Evolutionary conservation across 2,888 invertebrate species (phyloP), one percentile per base, ranked within the genome.

Genomic region (Nymphalis polychloros): DNA sequence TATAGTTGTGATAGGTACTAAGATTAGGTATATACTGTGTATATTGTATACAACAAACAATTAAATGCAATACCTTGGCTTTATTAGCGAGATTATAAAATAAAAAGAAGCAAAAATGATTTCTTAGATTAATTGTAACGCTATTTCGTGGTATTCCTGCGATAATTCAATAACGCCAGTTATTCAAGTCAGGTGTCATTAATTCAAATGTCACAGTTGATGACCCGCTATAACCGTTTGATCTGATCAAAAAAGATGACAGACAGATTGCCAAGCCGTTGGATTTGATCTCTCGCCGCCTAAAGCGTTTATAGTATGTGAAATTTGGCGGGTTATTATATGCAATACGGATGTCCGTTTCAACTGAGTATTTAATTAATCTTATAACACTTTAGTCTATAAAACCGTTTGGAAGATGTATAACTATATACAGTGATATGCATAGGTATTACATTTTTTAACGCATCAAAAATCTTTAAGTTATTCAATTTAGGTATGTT

Each of bases 161-260:
- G 73, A 73, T 75, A 76, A 76, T 74, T 75, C 72, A 65, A 66
- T 70, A 65, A 64, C 66, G 65, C n/a, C n/a, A n/a, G n/a, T n/a
- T 72, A 79, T 77, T n/a, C 77, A 71, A 77, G 77, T 78, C 76
- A 81, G 76, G 76, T 82, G 82, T 76, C 75, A 75, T 73, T 73
- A 69, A 73, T 73, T 77, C 74, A 72, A 76, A 72, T 68, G 73
- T 66, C 35, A 8, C 19, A 19, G 10, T 19, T 69, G 72, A 71
- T 72, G 81, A 79, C 83, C 84, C 78, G 88, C 83, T 80, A 86
- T 79, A 81, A 78, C 68, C 87, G 82, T 90, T 91, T 90, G 90
- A 91, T 90, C 88, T 57, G 79, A 72, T 73, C 77, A 79, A 79
- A 70, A 71, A 63, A 68, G 83, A 70, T 78, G 90, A 90, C 81